Percentiles rank a stretch among this genome's conserved stretches.
phyloP scores from a whole-genome alignment of 2,113 vertebrate genomes.

The Probosciger aterrimus region DNA sequence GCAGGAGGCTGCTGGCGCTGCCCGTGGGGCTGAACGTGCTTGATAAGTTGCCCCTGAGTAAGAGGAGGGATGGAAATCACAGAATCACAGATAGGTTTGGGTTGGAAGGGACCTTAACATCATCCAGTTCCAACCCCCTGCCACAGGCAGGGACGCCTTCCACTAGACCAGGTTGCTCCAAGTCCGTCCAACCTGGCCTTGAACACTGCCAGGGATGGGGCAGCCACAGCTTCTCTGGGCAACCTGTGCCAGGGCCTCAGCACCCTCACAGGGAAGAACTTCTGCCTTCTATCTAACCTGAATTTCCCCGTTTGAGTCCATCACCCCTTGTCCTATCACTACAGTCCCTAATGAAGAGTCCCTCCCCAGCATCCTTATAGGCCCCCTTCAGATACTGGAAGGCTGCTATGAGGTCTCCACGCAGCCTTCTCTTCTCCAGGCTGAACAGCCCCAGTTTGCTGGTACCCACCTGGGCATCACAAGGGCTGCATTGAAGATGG shows the following conservation, averaged over 20 bases:
- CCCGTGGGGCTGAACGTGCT: background rate
- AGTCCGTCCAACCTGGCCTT: too few species aligned
- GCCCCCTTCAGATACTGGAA: background rate
- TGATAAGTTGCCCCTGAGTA: constrained; percentile 40
- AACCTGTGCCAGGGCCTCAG: background rate
- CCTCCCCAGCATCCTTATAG: background rate
- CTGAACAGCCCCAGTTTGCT: background rate
- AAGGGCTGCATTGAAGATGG: background rate
- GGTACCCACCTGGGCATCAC: too few species aligned
- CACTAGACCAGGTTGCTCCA: too few species aligned
- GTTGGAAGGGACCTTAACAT: background rate
- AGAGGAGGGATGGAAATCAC: background rate
- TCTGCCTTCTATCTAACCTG: too few species aligned
- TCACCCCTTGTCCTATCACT: background rate
- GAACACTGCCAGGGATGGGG: too few species aligned
- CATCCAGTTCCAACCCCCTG: background rate
- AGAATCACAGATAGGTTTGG: background rate
- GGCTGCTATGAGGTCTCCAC: background rate
- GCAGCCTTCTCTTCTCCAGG: background rate
- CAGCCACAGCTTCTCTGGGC: background rate
- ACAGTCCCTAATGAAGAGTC: background rate
- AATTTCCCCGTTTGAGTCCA: too few species aligned
- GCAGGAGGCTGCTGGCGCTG: background rate
- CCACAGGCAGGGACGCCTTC: too few species aligned
- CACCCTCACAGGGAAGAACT: background rate